These are phyloP conservation scores for Delia radicum DNA, from an alignment of 1,140 invertebrate species.

Conservation along the genomic window DNA sequence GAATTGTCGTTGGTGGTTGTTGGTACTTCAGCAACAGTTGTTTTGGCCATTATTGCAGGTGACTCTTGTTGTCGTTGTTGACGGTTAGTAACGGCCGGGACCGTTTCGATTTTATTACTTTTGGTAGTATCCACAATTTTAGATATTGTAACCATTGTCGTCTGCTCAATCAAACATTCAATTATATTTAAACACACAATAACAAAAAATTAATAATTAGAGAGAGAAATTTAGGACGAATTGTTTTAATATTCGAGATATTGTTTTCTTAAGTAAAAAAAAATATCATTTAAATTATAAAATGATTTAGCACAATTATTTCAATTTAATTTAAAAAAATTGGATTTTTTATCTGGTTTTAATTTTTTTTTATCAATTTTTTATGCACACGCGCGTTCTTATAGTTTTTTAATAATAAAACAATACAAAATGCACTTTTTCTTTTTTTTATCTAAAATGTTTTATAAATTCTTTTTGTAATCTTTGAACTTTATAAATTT, in stretches of 20 bases:
- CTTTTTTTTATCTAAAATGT: not conserved
- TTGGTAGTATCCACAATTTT: constrained; percentile 6
- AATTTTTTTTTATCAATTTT: not conserved
- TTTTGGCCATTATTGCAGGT: not conserved
- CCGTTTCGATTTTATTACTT: not conserved
- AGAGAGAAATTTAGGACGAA: not conserved
- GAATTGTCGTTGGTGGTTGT: not conserved
- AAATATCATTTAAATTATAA: not conserved
- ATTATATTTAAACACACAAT: not conserved
- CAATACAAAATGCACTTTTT: not conserved
- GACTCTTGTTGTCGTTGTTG: not conserved
- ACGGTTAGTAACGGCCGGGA: not conserved
- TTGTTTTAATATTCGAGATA: not conserved
- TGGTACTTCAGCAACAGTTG: not conserved
- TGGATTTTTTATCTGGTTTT: not conserved
- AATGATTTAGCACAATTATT: not conserved
- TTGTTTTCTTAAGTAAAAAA: not conserved
- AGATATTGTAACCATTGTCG: not conserved
- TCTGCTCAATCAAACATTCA: not conserved
- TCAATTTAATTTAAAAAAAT: not conserved
- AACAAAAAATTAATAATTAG: not conserved
- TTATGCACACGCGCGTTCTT: not conserved
- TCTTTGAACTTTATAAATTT: not conserved
- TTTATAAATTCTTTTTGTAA: not conserved
- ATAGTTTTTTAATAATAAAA: not conserved